Percentiles rank a stretch among this genome's conserved stretches.
phyloP scores from a whole-genome alignment of 2,113 vertebrate genomes.

The Poicephalus meyeri region DNA sequence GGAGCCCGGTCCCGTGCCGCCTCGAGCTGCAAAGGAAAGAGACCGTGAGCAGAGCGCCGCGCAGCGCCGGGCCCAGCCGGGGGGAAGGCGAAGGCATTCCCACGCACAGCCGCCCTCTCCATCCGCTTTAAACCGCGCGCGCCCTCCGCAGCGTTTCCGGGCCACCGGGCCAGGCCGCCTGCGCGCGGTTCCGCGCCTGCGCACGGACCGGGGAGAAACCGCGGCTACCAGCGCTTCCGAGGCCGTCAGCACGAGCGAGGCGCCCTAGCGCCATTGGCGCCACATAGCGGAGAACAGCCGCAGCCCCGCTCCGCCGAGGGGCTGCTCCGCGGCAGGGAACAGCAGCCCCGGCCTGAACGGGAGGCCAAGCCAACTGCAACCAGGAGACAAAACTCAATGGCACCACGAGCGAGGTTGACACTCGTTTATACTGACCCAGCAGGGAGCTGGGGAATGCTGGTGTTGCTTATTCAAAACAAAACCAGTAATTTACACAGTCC shows the following conservation, averaged over 20 bases:
- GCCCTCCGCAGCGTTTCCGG: neutral
- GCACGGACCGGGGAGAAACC: neutral
- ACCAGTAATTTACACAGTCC: neutral
- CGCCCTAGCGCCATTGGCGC: neutral
- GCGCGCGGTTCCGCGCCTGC: neutral
- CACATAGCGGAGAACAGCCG: neutral
- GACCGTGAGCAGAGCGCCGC: neutral
- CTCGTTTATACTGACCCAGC: neutral
- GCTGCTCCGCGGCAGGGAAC: neutral
- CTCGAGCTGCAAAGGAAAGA: neutral
- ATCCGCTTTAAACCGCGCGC: neutral
- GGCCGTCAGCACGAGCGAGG: too few relatives aligned
- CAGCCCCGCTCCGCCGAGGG: too few relatives aligned
- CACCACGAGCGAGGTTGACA: neutral
- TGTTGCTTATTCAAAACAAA: neutral
- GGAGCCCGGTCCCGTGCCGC: neutral
- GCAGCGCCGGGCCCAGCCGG: too few relatives aligned
- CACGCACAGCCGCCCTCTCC: neutral
- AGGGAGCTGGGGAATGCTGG: neutral
- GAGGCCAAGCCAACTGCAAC: neutral
- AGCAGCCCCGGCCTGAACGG: neutral
- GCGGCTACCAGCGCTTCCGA: too few relatives aligned
- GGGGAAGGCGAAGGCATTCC: too few relatives aligned
- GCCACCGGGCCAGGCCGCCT: neutral
- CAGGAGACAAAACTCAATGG: neutral